Evolutionary conservation across 2,888 invertebrate genomes (phyloP).

Genomic region (Ecliptopera silaceata): DNA sequence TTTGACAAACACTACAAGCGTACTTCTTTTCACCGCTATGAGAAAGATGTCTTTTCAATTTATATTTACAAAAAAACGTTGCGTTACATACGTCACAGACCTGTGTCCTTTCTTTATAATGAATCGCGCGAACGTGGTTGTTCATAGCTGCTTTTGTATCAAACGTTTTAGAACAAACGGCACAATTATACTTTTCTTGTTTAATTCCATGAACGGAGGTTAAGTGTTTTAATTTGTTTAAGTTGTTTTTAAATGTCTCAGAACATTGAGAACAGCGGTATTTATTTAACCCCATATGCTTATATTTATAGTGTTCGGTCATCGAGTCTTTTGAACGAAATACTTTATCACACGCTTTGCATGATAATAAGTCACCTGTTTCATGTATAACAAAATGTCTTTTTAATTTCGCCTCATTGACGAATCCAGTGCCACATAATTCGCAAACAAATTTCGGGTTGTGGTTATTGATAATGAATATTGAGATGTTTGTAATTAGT

Average conservation of each 20-base stretch:
- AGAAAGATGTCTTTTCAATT: conserved; percentile 80
- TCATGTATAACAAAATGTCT: conserved; percentile 13
- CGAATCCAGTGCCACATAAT: conserved; percentile 39
- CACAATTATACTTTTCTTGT: conserved; percentile 68
- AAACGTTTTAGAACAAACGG: conserved; percentile 65
- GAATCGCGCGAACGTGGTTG: conserved; percentile 61
- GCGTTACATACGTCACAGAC: conserved; percentile 78
- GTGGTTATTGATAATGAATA: conserved; percentile 58
- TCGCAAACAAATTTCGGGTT: conserved; percentile 56
- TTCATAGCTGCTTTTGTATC: conserved; percentile 62
- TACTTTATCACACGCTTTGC: conserved; percentile 77
- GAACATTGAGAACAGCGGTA: conserved; percentile 70
- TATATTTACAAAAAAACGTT: conserved; percentile 79
- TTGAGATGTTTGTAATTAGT: conserved; percentile 21
- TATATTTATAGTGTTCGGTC: conserved; percentile 73
- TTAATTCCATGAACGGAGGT: conserved; percentile 62
- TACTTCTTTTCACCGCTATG: conserved; percentile 79
- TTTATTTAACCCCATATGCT: conserved; percentile 71
- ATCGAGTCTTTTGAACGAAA: conserved; percentile 72
- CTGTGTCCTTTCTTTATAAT: conserved; percentile 72
- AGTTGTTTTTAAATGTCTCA: conserved; percentile 68
- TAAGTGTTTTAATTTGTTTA: conserved; percentile 70
- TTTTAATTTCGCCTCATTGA: conserved; percentile 28
- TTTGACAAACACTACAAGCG: conserved; percentile 76
- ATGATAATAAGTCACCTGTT: conserved; percentile 57